phyloP scores from a whole-genome alignment of 2,113 vertebrate genomes.

The Puntigrus tetrazona region DNA sequence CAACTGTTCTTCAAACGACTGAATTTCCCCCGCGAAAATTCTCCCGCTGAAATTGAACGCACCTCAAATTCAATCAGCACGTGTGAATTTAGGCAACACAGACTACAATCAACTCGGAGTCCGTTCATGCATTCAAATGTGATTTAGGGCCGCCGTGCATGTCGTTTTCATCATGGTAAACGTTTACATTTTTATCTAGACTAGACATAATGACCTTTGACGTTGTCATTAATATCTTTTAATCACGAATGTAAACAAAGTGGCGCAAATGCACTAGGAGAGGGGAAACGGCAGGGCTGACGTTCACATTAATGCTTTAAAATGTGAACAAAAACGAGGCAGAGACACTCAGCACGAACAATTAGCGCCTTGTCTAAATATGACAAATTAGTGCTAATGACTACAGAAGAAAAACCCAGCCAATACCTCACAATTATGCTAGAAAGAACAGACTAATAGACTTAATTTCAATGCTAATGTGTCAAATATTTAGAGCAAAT shows the following conservation, averaged over 20 bases:
- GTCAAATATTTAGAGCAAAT: neutral
- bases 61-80: neutral
- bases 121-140: neutral
- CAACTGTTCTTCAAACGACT: no score
- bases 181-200: neutral
- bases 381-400: neutral
- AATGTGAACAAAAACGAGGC: neutral
- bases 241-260: constrained; percentile 8
- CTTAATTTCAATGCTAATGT: neutral
- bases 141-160: neutral
- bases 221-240: neutral
- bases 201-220: constrained; percentile 3
- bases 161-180: neutral
- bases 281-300: neutral
- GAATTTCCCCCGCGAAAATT: neutral
- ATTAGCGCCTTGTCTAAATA: neutral
- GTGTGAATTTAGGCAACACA: no score
- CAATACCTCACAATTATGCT: neutral
- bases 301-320: neutral
- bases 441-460: neutral
- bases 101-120: neutral
- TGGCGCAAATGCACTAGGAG: neutral
- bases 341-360: neutral
- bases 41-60: neutral
- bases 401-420: neutral